Conservation (phyloP, 2,113 vertebrate species). For the Chloropsis cyanopogon region DNA sequence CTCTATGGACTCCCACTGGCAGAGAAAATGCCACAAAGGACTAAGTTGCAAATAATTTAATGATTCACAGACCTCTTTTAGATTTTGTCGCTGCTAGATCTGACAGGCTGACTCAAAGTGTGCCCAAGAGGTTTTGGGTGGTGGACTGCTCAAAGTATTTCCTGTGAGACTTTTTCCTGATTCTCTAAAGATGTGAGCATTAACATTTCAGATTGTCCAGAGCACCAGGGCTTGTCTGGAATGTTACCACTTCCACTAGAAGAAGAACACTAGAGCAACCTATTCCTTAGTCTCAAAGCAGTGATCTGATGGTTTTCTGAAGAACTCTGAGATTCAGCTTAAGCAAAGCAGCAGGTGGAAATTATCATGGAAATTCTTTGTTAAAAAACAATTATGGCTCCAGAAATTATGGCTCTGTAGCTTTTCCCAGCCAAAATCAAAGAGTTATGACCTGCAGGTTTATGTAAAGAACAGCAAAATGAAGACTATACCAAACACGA, state of each 20-base stretch:
- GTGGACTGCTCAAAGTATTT: neutral
- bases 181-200: neutral
- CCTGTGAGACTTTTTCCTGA: neutral
- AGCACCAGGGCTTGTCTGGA: neutral
- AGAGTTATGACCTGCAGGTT: neutral
- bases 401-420: neutral
- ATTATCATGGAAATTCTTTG: neutral
- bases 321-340: neutral
- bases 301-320: neutral
- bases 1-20: neutral
- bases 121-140: neutral
- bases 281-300: neutral
- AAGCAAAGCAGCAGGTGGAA: neutral
- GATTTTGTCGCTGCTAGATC: neutral
- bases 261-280: neutral
- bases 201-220: neutral
- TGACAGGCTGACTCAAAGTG: neutral
- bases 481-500: neutral
- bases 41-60: neutral
- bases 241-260: neutral
- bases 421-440: neutral
- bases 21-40: neutral
- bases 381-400: neutral
- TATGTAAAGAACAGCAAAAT: neutral
- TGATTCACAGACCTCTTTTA: neutral